phyloP scores from a whole-genome alignment of 1,140 invertebrate genomes.

The Trialeurodes vaporariorum region DNA sequence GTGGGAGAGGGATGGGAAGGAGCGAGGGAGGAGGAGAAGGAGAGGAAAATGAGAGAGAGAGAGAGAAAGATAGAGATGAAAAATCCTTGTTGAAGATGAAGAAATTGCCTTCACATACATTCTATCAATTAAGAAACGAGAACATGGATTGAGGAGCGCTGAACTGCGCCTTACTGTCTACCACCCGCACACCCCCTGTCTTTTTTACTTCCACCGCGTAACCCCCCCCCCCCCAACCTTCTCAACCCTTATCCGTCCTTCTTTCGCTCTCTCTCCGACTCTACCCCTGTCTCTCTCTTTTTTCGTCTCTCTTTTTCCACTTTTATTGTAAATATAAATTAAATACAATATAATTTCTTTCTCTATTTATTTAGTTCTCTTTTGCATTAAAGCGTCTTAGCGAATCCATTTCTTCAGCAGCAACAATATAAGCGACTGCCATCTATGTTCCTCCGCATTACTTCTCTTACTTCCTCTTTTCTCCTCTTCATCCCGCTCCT shows the following conservation, averaged over 20 bases:
- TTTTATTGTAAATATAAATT: conserved; percentile 1
- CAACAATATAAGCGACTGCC: not conserved
- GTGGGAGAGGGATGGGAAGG: not conserved
- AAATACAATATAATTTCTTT: not conserved
- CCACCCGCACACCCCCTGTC: too few species aligned
- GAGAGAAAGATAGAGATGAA: not conserved
- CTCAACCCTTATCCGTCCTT: too few species aligned
- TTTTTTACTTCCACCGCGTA: too few species aligned
- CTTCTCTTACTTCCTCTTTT: too few species aligned
- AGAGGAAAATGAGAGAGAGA: not conserved
- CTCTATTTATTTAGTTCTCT: not conserved
- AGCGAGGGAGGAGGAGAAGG: not conserved
- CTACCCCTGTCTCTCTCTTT: not conserved
- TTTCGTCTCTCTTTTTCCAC: not conserved
- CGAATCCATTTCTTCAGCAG: not conserved
- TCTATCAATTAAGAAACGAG: not conserved
- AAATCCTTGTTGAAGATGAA: not conserved
- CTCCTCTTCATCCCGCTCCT: too few species aligned
- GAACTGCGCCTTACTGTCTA: not conserved
- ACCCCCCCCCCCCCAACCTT: too few species aligned
- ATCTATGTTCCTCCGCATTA: not conserved
- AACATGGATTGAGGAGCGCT: not conserved
- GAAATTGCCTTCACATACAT: not conserved
- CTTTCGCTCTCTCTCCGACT: not conserved
- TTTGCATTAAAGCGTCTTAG: not conserved